phyloP scores from a whole-genome alignment of 2,797 vertebrate species.

The Lacerta bilineata region DNA sequence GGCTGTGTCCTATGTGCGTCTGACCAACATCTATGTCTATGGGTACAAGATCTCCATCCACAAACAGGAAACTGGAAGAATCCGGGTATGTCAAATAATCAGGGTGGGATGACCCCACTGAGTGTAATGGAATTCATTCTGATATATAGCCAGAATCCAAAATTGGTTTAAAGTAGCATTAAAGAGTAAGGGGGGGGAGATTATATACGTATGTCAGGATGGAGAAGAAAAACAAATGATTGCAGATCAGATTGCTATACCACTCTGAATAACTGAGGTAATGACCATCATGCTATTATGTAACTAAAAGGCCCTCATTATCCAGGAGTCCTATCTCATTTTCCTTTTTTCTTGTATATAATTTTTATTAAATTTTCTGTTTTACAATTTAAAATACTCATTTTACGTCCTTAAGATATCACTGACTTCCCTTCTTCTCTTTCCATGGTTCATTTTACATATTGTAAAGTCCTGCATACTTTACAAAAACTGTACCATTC shows the following conservation, averaged over 20 bases:
- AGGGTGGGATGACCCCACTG: background rate
- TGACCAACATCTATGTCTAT: constrained; percentile 68
- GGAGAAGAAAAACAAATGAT: background rate
- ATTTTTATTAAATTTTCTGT: no score
- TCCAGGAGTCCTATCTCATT: background rate
- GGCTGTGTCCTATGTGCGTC: constrained; percentile 76
- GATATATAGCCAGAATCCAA: background rate
- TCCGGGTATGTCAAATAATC: constrained; percentile 74
- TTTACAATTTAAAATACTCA: no score
- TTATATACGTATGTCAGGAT: background rate
- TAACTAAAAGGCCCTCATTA: background rate
- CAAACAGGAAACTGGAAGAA: constrained; percentile 77
- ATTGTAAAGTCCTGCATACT: no score
- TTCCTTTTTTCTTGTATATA: no score
- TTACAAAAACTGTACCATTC: no score
- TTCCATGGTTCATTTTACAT: no score
- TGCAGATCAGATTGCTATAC: background rate
- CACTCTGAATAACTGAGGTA: background rate
- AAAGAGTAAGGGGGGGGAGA: background rate
- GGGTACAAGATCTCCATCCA: constrained; percentile 77
- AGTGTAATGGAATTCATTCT: background rate
- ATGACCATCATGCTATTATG: background rate
- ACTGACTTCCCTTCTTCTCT: no score
- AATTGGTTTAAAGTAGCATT: background rate
- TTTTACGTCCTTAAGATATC: no score